phyloP scores from a whole-genome alignment of 2,797 vertebrate species.

The Diplodus sargus region DNA sequence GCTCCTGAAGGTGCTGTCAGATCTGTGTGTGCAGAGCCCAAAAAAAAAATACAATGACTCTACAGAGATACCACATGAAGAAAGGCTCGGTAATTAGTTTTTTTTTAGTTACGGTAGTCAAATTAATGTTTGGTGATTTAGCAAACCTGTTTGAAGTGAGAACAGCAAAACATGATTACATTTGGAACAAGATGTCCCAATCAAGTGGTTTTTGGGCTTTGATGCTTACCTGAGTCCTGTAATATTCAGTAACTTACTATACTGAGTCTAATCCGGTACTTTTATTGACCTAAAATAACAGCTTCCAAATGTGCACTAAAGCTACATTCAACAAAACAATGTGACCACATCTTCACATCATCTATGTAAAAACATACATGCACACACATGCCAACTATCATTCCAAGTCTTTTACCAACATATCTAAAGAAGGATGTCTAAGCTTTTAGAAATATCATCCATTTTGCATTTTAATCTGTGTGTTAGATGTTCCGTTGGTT shows the following conservation, averaged over 20 bases:
- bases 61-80: neutral
- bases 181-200: neutral
- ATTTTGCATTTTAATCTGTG: too few species aligned
- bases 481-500: too few species aligned
- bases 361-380: too few species aligned
- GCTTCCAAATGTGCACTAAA: neutral
- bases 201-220: too few species aligned
- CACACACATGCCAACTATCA: too few species aligned
- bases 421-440: too few species aligned
- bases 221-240: neutral
- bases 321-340: neutral
- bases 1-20: neutral
- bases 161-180: neutral
- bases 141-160: neutral
- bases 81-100: neutral
- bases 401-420: too few species aligned
- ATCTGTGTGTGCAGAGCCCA: neutral
- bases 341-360: too few species aligned
- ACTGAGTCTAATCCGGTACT: too few species aligned
- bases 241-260: neutral
- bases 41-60: conserved; percentile 6
- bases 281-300: neutral
- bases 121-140: neutral
- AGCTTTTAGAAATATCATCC: too few species aligned
- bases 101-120: neutral